Conservation (phyloP, 53 echinoderm and acorn worm genomes). For the Paracentrotus lividus region DNA sequence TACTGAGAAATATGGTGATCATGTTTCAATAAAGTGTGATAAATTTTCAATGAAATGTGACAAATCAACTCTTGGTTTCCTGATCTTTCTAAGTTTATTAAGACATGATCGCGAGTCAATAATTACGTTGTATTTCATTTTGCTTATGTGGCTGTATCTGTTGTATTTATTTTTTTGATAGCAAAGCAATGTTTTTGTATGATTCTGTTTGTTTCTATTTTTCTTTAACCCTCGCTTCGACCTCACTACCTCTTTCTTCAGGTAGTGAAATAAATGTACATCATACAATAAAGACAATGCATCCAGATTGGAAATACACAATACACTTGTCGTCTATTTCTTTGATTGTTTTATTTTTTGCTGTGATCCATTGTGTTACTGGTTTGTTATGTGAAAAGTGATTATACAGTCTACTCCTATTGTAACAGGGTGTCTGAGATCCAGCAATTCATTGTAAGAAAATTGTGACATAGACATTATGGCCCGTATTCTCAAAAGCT, state of each 20-base stretch:
- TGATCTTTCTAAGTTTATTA: neutral
- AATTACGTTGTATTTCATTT: neutral
- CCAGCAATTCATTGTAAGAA: no score
- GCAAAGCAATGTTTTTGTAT: conserved; percentile 33
- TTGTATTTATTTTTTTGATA: conserved; percentile 46
- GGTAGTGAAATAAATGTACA: conserved; percentile 51
- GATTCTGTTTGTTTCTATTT: neutral
- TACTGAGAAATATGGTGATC: neutral
- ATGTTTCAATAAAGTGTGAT: neutral
- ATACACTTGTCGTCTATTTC: neutral
- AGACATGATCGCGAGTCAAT: neutral
- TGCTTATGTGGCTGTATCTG: conserved; percentile 14
- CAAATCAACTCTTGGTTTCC: neutral
- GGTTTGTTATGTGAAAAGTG: no score
- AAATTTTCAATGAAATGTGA: neutral
- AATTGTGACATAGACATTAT: no score
- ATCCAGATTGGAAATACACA: conserved; percentile 33
- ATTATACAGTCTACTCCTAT: no score
- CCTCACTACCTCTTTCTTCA: conserved; percentile 39
- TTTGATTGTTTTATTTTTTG: neutral
- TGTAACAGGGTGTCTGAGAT: no score
- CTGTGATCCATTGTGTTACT: no score
- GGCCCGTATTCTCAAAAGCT: no score
- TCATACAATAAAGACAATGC: conserved; percentile 51
- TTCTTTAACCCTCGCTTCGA: conserved; percentile 21